Base-by-base conservation (phyloP, 2,113 vertebrate genomes). In the Alaudala cheleensis region DNA sequence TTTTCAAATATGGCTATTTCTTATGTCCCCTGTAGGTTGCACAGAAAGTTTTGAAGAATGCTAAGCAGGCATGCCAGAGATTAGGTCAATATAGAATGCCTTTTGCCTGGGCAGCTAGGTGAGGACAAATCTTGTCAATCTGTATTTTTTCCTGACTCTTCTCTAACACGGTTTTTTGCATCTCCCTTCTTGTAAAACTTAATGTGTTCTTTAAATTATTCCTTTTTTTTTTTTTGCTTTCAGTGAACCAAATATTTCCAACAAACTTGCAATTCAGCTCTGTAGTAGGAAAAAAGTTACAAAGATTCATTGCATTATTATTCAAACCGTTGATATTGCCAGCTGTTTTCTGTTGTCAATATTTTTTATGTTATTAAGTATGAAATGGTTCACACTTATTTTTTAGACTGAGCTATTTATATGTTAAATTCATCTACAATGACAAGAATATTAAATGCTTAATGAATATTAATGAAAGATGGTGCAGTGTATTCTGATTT, bases 81-180 rank as follows among this genome's bases (percentile, higher is more conserved):
- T 97, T 99, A 53, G 99, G 99, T 61, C 99, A 99, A 80, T 99
- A 99, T 88, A 97, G 98, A 94, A 99, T 99, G 99, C 99, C 99
- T 51, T 99, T 99, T 96, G 99, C 99, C 24, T 99, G 99, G 99
- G 99, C 99, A 94, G 99, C 99, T 81, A 99, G 99, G 99, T 99
- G 98, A 97, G 76, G 47, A 49, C 17, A 57, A 50, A 57, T 47
- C 50, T 78, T 61, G 19, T 65, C 64, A 71, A 42, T 33, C 19
- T 42, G 4, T 66, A 8, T 18, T 57, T 82, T 58, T 39, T 24
- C 28, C 15, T 54, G 9, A 64, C 18, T 91, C 80, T 60, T 28
- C 31, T 85, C 71, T 45, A 33, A 40, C 16, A 2, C 23, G 31
- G 2, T 47, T 73, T 91, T 89, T 86, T 93, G 29, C 15, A 23